Evolutionary conservation across 2,113 vertebrate species (phyloP).

Genomic region (Pithys albifrons): DNA sequence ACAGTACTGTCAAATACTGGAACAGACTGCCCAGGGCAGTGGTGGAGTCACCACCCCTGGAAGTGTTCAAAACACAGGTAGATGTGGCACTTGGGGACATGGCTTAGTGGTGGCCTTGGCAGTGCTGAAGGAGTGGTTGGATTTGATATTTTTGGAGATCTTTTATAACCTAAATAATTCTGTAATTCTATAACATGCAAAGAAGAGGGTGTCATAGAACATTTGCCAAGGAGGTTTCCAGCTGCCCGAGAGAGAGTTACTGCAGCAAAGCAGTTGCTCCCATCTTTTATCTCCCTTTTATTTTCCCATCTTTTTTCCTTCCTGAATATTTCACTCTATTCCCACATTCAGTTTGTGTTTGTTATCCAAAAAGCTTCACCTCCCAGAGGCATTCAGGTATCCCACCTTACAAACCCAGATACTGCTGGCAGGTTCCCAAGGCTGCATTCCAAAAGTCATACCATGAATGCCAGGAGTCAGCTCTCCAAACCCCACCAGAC

Average conservation of each 20-base stretch:
- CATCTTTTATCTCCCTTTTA: neutral
- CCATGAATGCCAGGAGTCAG: neutral
- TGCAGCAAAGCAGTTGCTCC: neutral
- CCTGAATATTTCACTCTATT: neutral
- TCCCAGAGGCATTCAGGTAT: neutral
- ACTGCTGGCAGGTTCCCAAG: neutral
- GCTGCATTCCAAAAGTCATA: neutral
- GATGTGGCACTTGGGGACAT: neutral
- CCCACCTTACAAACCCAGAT: neutral
- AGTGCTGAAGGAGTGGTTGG: neutral
- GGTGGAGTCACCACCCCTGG: neutral
- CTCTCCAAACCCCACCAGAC: neutral
- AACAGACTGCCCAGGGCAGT: neutral
- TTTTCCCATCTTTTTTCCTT: neutral
- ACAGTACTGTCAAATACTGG: neutral
- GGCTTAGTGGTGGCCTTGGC: neutral
- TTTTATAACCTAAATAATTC: neutral
- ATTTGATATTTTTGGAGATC: rapidly evolving
- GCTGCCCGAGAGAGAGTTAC: neutral
- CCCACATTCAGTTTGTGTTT: neutral
- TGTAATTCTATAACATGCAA: neutral
- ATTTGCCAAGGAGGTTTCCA: neutral
- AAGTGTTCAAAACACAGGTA: rapidly evolving
- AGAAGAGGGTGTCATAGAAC: neutral
- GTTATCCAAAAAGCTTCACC: neutral